phyloP scores from a whole-genome alignment of 2,113 vertebrate genomes.

The Oreochromis tanganicae region DNA sequence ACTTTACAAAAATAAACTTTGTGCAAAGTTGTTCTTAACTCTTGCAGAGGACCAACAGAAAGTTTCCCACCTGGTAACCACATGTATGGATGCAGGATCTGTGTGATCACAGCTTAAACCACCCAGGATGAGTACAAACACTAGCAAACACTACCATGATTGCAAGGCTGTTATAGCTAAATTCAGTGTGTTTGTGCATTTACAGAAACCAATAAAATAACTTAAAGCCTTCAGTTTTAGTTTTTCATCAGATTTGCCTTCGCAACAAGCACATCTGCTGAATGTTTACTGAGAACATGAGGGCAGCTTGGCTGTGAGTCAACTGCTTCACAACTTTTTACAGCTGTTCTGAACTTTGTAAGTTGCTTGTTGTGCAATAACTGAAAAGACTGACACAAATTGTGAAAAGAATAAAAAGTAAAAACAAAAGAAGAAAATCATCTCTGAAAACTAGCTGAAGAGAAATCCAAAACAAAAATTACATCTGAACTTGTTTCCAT shows the following conservation, averaged over 20 bases:
- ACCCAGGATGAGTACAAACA: not conserved
- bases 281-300: accelerated
- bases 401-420: not conserved
- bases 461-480: accelerated
- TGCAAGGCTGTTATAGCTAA: not conserved
- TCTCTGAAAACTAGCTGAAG: accelerated
- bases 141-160: not conserved
- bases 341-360: not conserved
- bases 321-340: not conserved
- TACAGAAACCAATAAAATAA: not conserved
- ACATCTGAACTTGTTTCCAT: not conserved
- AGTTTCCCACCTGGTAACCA: not conserved
- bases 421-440: not conserved
- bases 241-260: accelerated
- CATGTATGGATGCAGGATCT: not conserved
- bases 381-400: not conserved
- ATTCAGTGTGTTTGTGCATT: not conserved
- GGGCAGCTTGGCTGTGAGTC: accelerated
- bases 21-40: not conserved
- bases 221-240: not conserved
- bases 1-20: not conserved
- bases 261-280: not conserved
- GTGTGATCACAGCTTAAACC: not conserved
- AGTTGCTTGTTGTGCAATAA: not conserved
- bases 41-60: not conserved